Evolutionary conservation across 2,888 invertebrate species (phyloP).

Genomic region (Stictocephala bisonia): DNA sequence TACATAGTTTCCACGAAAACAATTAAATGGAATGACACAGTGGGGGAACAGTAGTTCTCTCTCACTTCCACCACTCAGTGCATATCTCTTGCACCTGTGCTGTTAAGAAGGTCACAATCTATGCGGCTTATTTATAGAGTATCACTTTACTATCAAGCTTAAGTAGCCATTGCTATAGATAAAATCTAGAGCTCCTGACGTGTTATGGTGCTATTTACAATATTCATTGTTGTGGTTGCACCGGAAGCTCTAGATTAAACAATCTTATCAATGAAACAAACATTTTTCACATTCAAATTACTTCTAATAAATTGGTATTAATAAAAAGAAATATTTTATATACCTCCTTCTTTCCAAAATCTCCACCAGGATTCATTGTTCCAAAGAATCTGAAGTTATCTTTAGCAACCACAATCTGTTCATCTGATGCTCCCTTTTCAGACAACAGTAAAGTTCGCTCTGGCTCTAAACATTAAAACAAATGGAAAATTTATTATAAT

Average conservation of each 20-base stretch:
- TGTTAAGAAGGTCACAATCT: too few species aligned
- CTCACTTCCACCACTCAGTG: too few species aligned
- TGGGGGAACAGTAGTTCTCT: too few species aligned
- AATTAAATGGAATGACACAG: too few species aligned
- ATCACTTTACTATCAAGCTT: too few species aligned
- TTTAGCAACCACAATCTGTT: slow-evolving; percentile 71
- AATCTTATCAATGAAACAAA: background rate
- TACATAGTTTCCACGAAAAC: too few species aligned
- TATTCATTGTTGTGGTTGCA: too few species aligned
- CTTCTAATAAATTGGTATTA: background rate
- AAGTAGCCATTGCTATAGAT: too few species aligned
- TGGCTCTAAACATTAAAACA: slow-evolving; percentile 72
- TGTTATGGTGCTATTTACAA: background rate
- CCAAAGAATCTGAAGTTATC: slow-evolving; percentile 90
- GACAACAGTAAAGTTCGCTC: slow-evolving; percentile 91
- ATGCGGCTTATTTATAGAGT: too few species aligned
- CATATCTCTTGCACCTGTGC: too few species aligned
- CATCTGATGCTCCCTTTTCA: slow-evolving; percentile 74
- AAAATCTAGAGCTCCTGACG: too few species aligned
- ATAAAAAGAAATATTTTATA: slow-evolving; percentile 1
- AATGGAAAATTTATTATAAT: slow-evolving; percentile 21
- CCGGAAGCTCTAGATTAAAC: background rate
- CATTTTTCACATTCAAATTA: background rate
- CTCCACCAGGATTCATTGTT: slow-evolving; percentile 99
- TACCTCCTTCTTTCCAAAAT: slow-evolving; percentile 98